Base-by-base conservation (phyloP, 2,888 invertebrate species). In the Agrilus mali region DNA sequence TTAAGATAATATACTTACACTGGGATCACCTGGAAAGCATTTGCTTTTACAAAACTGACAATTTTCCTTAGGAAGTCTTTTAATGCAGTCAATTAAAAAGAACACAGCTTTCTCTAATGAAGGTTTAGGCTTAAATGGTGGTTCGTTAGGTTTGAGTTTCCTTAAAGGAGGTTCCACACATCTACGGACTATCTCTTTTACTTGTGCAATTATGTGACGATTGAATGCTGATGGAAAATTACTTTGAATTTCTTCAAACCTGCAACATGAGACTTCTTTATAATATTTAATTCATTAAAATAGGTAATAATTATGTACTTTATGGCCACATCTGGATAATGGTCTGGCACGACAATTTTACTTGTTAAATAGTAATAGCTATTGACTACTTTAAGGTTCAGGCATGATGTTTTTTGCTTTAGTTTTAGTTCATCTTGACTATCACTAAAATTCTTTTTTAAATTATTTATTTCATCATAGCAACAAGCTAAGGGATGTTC, bases 401-500 rank as follows among this genome's bases (percentile, higher is more conserved):
- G 64, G 39, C 73, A 69, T 1, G 81, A 78, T 16, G 65, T 67
- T 57, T 81, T 82, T 55, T 84, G 82, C 50, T 75, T 78, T 22
- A 83, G 60, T 59, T 80, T 81, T 4, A 83, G 58, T 53, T 77
- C 77, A 55, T 79, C 78, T 10, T 60, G 56, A 7, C 64, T 58
- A 5, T 53, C 49, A 34, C 48, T 56, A 4, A 80, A 56, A 16
- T 73, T 61, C 47, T 68, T 67, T 50, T 78, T 80, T 41, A 83
- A 59, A 36, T 66, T 60, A 46, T 73, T 68, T 46, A 85, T 80
- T 64, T 85, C 84, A 55, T 82, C 80, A 50, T 78, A 78, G 54
- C 82, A 83, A 44, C 81, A 78, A 56, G 77, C 80, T 4, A 85
- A 64, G 0, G 82, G 78, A 65, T 82, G 81, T 50, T 82, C 80